Base-by-base conservation (phyloP, 37 sponge, comb jelly and placozoan species). In the Hormiphora californensis region DNA sequence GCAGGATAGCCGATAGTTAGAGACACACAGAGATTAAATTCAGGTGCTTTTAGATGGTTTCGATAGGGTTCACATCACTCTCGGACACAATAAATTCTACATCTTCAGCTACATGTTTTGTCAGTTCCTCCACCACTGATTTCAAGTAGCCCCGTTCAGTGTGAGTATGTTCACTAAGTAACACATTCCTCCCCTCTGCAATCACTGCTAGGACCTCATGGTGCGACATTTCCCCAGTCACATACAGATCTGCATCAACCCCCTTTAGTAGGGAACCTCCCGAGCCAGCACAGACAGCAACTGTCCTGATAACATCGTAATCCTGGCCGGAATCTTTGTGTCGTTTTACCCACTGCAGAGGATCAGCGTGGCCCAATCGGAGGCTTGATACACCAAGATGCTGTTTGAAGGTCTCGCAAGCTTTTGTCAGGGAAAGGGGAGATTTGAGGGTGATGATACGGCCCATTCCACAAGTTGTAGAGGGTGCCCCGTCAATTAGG, bases 181-280 rank as follows among this genome's bases (percentile, higher is more conserved):
- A 63, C 22, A 94, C 94, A 49, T 65, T 85, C 0, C 73, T 85
- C 19, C 98, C 98, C 40, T 40, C 40, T 0, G 93, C 78, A 12
- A 86, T 87, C 19, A 93, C 98, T 35, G 89, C 98, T 88, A 97
- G 85, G 23, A 97, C 91, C 3, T 91, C 91, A 62, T 97, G 98
- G 69, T 97, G 98, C 23, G 91, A 85, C 98, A 97, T 94, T 65
- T 97, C 94, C 44, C 91, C 92, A 53, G 92, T 93, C 41, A 94
- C 85, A 28, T 87, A 90, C 23, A 94, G 41, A 55, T 97, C 94
- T 62, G 94, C 91, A 0, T 27, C 0, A 22, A 90, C 89, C 0
- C 90, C 88, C 12, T 86, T 87, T 55, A 97, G 85, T 40, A 97
- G 89, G 46, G 87, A 61, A 5, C 87, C 92, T 7, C 98, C 92